phyloP scores from a whole-genome alignment of 2,113 vertebrate genomes.

The Macroglossus sobrinus region DNA sequence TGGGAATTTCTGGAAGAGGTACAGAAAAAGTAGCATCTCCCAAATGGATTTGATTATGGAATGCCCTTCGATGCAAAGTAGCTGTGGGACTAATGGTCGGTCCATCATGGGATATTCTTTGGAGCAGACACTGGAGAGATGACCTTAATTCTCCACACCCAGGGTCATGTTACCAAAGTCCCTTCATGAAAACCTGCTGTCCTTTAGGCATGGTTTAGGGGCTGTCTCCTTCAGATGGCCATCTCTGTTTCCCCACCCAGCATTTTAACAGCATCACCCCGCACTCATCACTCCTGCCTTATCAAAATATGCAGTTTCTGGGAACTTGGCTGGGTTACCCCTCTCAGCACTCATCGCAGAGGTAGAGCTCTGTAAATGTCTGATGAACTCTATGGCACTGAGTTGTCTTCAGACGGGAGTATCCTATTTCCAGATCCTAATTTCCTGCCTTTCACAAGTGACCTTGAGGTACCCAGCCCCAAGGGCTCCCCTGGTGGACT shows the following conservation, averaged over 20 bases:
- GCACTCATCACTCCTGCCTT: not conserved
- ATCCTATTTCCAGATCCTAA: not conserved
- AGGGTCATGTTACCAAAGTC: not conserved
- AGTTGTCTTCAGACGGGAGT: not conserved
- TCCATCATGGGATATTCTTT: not conserved
- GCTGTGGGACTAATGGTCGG: not conserved
- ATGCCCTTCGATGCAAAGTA: not conserved
- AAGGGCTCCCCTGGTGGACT: not conserved
- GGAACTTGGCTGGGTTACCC: not conserved
- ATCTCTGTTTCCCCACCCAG: not conserved
- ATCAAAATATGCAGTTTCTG: not conserved
- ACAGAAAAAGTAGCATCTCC: not conserved
- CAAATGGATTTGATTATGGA: not conserved
- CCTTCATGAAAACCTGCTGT: not conserved
- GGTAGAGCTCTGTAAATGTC: not conserved
- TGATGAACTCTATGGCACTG: not conserved
- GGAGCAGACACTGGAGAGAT: not conserved
- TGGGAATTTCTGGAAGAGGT: not conserved
- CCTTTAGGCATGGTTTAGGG: not conserved
- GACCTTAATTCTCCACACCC: not conserved
- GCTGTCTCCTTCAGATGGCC: not conserved
- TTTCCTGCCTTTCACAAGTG: not conserved
- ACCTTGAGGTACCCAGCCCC: not conserved
- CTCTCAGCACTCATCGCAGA: not conserved
- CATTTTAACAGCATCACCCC: not conserved